phyloP scores from a whole-genome alignment of 2,797 vertebrate species.

The Chelon auratus region DNA sequence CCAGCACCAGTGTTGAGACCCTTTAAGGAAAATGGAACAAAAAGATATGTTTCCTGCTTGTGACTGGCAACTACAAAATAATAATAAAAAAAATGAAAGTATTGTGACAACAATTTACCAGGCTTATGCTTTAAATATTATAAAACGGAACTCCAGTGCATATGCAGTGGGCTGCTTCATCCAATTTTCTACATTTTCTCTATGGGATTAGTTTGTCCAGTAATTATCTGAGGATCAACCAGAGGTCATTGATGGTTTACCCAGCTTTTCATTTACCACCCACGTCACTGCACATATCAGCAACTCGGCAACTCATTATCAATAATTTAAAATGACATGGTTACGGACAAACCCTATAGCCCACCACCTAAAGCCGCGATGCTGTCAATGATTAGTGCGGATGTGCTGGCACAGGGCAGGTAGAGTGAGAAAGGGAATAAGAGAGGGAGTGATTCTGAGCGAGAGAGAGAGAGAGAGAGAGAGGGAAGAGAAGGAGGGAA shows the following conservation, averaged over 20 bases:
- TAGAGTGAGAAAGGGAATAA: conserved; percentile 69
- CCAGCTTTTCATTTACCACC: conserved; percentile 37
- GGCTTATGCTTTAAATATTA: not conserved
- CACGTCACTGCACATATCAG: conserved; percentile 47
- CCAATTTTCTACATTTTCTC: not conserved
- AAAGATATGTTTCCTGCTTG: not conserved
- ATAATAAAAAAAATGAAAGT: not conserved
- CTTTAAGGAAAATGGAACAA: not conserved
- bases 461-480: conserved; percentile 47
- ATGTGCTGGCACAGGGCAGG: conserved; percentile 82
- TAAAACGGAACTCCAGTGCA: not conserved
- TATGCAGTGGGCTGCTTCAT: not conserved
- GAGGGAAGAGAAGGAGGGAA: conserved; percentile 24
- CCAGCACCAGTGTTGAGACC: not conserved
- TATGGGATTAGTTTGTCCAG: not conserved
- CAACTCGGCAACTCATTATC: conserved; percentile 28
- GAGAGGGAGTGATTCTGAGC: conserved; percentile 67
- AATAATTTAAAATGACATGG: conserved; percentile 34
- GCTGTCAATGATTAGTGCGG: conserved; percentile 81
- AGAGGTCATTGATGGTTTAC: conserved; percentile 55
- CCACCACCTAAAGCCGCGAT: conserved; percentile 51
- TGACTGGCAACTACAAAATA: not conserved
- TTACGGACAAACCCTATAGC: conserved; percentile 45
- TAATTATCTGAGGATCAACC: conserved; percentile 27
- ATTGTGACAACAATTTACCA: not conserved